Conservation (phyloP, 2,888 invertebrate genomes). For the Callinectes sapidus region DNA sequence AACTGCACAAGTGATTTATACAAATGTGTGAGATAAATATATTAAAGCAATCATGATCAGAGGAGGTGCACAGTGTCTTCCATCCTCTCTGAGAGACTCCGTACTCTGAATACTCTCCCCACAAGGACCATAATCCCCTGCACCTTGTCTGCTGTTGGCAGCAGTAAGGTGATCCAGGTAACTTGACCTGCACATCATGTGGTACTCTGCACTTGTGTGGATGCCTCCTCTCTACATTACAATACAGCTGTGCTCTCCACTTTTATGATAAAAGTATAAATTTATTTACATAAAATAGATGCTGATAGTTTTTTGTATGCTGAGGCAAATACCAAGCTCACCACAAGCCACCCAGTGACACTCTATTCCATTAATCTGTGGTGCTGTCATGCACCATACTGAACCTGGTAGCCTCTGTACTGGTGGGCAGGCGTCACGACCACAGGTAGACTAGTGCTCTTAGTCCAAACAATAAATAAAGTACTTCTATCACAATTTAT, state of each 20-base stretch:
- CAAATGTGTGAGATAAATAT: slow-evolving; percentile 50
- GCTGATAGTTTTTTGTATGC: not conserved
- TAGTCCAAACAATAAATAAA: slow-evolving; percentile 22
- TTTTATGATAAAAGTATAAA: slow-evolving; percentile 13
- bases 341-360: slow-evolving; percentile 39
- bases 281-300: slow-evolving; percentile 22
- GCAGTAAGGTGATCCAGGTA: slow-evolving; percentile 44
- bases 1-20: slow-evolving; percentile 44
- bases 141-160: slow-evolving; percentile 24
- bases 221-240: slow-evolving; percentile 8
- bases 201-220: slow-evolving; percentile 44
- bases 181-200: slow-evolving; percentile 48
- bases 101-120: not conserved
- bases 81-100: slow-evolving; percentile 7
- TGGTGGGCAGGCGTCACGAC: not conserved
- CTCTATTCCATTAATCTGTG: not conserved
- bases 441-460: not conserved
- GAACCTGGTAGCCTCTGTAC: not conserved
- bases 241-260: slow-evolving; percentile 16
- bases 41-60: slow-evolving; percentile 41
- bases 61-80: not conserved
- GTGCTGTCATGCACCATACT: not conserved
- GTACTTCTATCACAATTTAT: slow-evolving; percentile 4
- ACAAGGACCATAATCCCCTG: slow-evolving; percentile 38
- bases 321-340: slow-evolving; percentile 13